Evolutionary conservation across 2,797 vertebrate genomes (phyloP).

Genomic region (Ambastaia sidthimunki): DNA sequence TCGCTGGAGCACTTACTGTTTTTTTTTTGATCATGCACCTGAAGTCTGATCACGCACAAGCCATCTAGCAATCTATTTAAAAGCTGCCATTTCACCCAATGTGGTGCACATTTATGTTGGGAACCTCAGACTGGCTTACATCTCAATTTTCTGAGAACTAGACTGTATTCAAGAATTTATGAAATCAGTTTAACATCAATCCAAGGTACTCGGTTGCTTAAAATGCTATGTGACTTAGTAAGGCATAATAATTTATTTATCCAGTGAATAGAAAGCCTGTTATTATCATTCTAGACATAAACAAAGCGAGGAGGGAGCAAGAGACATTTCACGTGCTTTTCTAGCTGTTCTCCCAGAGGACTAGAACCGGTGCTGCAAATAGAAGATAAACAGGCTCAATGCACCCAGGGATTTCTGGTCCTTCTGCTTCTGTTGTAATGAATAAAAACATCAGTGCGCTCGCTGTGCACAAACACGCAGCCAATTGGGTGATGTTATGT

Average conservation of each 20-base stretch:
- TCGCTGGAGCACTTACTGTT: not conserved
- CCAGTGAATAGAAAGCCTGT: not conserved
- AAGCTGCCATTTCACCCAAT: not conserved
- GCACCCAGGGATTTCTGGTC: constrained; percentile 46
- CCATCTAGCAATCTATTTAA: not conserved
- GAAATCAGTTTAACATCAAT: not conserved
- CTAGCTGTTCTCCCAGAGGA: constrained; percentile 13
- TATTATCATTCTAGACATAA: constrained; percentile 12
- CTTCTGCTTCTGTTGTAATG: constrained; percentile 6
- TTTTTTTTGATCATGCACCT: not conserved
- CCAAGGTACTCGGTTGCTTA: not conserved
- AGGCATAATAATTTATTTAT: not conserved
- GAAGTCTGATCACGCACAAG: constrained; percentile 11
- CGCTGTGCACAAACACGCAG: not conserved
- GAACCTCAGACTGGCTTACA: not conserved
- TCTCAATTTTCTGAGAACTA: not conserved
- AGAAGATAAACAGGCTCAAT: constrained; percentile 41
- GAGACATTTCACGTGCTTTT: not conserved
- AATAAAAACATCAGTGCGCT: constrained; percentile 8
- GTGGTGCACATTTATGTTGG: not conserved
- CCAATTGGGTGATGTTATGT: not conserved
- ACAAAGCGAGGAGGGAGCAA: constrained; percentile 4
- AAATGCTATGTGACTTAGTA: not conserved
- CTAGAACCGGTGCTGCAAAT: constrained; percentile 21
- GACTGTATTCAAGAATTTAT: not conserved